Evolutionary conservation across 2,113 vertebrate genomes (phyloP).

Genomic region (Lamprologus ornatipinnis): DNA sequence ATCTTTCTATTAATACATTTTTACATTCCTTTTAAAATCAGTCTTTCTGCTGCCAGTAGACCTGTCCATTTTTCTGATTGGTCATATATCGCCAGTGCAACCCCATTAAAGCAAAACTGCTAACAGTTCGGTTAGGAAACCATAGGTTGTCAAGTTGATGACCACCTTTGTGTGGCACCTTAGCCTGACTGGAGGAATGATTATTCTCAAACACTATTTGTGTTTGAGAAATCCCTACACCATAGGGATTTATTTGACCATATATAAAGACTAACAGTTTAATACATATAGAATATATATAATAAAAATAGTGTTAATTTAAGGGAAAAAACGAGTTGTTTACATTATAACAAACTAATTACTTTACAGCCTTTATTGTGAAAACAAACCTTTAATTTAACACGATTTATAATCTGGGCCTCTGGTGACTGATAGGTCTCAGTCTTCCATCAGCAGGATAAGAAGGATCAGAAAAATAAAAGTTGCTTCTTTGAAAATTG

Average conservation of each 20-base stretch:
- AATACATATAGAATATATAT: background rate
- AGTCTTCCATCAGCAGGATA: background rate
- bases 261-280: background rate
- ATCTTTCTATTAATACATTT: background rate
- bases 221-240: background rate
- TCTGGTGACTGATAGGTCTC: background rate
- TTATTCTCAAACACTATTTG: background rate
- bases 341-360: background rate
- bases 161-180: background rate
- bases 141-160: background rate
- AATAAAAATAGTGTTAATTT: background rate
- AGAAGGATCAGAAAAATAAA: background rate
- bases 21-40: background rate
- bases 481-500: background rate
- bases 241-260: background rate
- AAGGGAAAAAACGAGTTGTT: accelerated
- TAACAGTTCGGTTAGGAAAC: background rate
- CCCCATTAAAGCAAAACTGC: background rate
- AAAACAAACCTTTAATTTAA: background rate
- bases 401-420: background rate
- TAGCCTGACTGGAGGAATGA: background rate
- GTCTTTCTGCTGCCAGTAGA: background rate
- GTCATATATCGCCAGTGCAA: background rate
- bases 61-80: background rate
- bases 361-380: background rate